Conservation (phyloP, 2,113 vertebrate genomes). For the Meleagris gallopavo region DNA sequence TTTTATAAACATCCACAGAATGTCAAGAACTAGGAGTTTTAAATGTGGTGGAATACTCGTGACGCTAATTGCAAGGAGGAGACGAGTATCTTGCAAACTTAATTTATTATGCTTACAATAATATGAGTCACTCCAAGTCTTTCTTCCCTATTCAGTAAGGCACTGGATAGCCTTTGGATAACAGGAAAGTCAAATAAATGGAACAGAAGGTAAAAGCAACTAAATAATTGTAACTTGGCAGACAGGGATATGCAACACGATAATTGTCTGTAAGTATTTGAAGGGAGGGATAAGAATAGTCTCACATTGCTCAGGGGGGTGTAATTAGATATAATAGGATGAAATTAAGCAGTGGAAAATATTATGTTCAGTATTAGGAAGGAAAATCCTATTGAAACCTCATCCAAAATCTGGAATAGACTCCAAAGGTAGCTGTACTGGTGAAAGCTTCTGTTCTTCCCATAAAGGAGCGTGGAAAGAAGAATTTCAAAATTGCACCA, state of each 20-base stretch:
- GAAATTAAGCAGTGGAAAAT: constrained; percentile 61
- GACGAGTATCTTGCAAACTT: constrained; percentile 17
- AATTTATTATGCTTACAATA: not conserved
- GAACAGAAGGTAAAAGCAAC: constrained; percentile 71
- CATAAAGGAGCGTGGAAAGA: not conserved
- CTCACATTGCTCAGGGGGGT: constrained; percentile 14
- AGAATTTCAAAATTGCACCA: not conserved
- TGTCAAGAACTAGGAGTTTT: not conserved
- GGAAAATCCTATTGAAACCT: constrained; percentile 25
- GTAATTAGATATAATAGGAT: constrained; percentile 53
- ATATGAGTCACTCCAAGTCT: not conserved
- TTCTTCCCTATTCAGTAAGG: constrained; percentile 44
- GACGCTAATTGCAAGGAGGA: not conserved
- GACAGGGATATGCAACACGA: constrained; percentile 29
- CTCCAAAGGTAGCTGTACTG: not conserved
- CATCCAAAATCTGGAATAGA: not conserved
- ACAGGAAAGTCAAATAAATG: constrained; percentile 60
- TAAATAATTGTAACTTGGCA: constrained; percentile 58
- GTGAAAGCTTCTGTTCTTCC: not conserved
- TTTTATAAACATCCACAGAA: not conserved
- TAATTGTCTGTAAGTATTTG: constrained; percentile 43
- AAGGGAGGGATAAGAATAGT: constrained; percentile 53
- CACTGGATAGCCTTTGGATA: constrained; percentile 24
- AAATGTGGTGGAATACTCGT: not conserved
- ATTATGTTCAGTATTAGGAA: constrained; percentile 10